A percentile compares a stretch with the other conserved stretches of the same genome.
Evolutionary conservation across 92 coral and sea anemone genomes (phyloP).

Genomic region (Pocillopora meandrina): DNA sequence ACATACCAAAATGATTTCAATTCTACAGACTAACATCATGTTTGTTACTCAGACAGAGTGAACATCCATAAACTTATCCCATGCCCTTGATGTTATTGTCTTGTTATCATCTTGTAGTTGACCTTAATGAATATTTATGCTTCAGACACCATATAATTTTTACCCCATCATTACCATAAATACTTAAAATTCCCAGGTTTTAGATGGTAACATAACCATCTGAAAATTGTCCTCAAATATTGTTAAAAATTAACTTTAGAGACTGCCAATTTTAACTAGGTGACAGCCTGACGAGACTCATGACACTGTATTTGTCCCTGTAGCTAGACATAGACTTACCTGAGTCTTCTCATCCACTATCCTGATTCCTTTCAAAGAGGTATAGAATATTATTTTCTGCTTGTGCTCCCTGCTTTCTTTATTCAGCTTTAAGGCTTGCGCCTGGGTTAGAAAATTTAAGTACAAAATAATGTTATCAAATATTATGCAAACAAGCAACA

Average conservation of each 20-base stretch:
- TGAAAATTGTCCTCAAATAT: too few species aligned
- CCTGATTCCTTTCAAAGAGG: constrained; percentile 82
- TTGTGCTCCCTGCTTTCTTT: constrained; percentile 94
- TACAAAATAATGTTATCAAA: neutral
- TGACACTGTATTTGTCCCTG: neutral
- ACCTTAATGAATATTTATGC: neutral
- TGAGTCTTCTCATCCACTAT: constrained; percentile 87
- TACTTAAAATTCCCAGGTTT: too few species aligned
- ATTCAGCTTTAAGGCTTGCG: constrained; percentile 68
- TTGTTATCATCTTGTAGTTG: too few species aligned
- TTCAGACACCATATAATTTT: too few species aligned
- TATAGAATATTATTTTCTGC: constrained; percentile 72
- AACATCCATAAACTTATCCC: too few species aligned
- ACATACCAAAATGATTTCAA: neutral
- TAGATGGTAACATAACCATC: too few species aligned
- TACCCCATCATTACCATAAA: too few species aligned
- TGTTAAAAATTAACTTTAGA: too few species aligned
- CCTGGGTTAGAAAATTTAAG: constrained; percentile 35
- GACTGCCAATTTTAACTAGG: too few species aligned
- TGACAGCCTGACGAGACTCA: too few species aligned
- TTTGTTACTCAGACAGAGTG: neutral
- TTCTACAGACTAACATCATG: neutral
- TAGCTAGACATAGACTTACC: constrained; percentile 40
- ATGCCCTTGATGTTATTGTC: too few species aligned
- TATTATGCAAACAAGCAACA: neutral